Evolutionary conservation across 1,140 invertebrate species (phyloP).

Genomic region (Acromyrmex heyeri): DNA sequence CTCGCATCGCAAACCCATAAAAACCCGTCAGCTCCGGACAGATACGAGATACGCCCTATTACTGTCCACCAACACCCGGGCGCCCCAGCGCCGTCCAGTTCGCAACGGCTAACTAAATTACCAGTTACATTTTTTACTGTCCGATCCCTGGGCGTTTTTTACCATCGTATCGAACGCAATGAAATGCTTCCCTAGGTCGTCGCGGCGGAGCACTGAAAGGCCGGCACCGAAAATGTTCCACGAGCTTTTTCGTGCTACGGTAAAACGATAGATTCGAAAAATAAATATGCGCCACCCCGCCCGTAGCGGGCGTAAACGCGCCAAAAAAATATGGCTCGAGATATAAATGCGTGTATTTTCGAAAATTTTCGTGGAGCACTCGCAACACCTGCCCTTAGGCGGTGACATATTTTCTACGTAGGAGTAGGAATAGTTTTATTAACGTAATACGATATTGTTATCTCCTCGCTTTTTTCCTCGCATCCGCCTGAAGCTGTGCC

Average conservation of each 20-base stretch:
- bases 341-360: conserved; percentile 66
- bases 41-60: conserved; percentile 86
- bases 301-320: conserved; percentile 69
- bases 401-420: conserved; percentile 67
- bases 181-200: conserved; percentile 81
- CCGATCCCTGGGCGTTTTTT: conserved; percentile 83
- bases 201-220: conserved; percentile 70
- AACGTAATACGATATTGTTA: conserved; percentile 61
- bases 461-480: not conserved
- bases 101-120: conserved; percentile 86
- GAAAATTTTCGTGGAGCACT: conserved; percentile 66
- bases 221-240: conserved; percentile 71
- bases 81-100: conserved; percentile 78
- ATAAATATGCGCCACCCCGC: conserved; percentile 65
- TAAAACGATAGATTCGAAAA: conserved; percentile 74
- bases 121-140: conserved; percentile 87
- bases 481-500: not conserved
- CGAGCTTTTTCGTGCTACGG: conserved; percentile 70
- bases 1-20: conserved; percentile 85
- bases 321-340: conserved; percentile 67
- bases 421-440: conserved; percentile 69
- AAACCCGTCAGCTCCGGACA: conserved; percentile 85
- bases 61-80: conserved; percentile 82
- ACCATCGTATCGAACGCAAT: conserved; percentile 83
- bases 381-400: conserved; percentile 45